These are phyloP conservation scores for Polypterus senegalus DNA, from an alignment of 2,113 vertebrate species.

Conservation along the genomic window DNA sequence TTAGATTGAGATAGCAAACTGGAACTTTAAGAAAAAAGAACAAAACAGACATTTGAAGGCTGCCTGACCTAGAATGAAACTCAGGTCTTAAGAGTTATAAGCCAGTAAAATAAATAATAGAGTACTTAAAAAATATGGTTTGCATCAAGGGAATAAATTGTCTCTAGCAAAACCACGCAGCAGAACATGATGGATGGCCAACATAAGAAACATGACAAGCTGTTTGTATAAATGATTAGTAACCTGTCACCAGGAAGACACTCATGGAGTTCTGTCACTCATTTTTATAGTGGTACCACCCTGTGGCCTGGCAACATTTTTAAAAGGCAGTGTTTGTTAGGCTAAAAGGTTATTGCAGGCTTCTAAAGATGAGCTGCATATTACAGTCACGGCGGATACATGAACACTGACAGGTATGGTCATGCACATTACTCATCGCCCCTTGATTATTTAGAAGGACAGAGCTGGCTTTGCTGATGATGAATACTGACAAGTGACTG, in stretches of 20 bases:
- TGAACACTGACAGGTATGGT: background rate
- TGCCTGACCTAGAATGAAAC: too few relatives aligned
- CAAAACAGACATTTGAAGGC: too few relatives aligned
- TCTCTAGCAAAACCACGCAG: conserved; percentile 17
- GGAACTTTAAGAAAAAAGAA: too few relatives aligned
- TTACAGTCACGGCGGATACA: background rate
- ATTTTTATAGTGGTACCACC: conserved; percentile 24
- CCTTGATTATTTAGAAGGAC: background rate
- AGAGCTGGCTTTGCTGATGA: conserved; percentile 16
- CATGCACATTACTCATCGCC: background rate
- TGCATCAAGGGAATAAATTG: too few relatives aligned
- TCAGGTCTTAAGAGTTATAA: too few relatives aligned
- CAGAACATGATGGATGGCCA: conserved; percentile 46
- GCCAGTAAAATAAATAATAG: too few relatives aligned
- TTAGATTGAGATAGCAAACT: too few relatives aligned
- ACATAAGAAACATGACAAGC: conserved; percentile 45
- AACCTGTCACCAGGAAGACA: conserved; percentile 20
- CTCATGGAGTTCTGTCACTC: conserved; percentile 1
- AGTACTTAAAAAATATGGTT: too few relatives aligned
- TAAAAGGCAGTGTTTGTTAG: conserved; percentile 21
- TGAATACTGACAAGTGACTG: conserved; percentile 18
- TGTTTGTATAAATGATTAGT: conserved; percentile 44
- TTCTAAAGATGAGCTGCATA: background rate
- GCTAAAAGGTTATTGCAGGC: background rate
- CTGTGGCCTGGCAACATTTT: conserved; percentile 47